Evolutionary conservation across 2,888 invertebrate genomes (phyloP).

Genomic region (Portevinia maculata): DNA sequence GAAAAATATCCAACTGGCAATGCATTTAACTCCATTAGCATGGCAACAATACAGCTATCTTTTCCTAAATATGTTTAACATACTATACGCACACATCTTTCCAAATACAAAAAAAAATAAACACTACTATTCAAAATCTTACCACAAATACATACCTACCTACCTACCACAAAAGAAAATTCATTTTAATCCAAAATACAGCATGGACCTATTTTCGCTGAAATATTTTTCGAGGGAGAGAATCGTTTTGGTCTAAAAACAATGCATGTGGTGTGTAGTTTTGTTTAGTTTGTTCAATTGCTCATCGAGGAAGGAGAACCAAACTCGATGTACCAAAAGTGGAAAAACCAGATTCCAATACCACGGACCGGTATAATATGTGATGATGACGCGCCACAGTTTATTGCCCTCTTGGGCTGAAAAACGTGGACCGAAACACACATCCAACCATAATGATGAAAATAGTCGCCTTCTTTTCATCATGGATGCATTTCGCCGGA

Average conservation of each 20-base stretch:
- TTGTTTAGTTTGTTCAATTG: constrained; percentile 12
- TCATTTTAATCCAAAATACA: constrained; percentile 12
- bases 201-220: constrained; percentile 10
- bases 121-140: too few relatives aligned
- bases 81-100: too few relatives aligned
- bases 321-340: constrained; percentile 69
- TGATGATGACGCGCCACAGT: constrained; percentile 75
- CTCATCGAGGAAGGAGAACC: constrained; percentile 43
- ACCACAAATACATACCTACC: constrained; percentile 4
- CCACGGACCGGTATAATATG: constrained; percentile 53
- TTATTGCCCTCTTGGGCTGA: constrained; percentile 78
- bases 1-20: too few relatives aligned
- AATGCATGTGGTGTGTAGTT: constrained; percentile 36
- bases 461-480: constrained; percentile 37
- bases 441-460: constrained; percentile 36
- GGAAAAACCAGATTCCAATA: constrained; percentile 71
- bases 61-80: too few relatives aligned
- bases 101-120: too few relatives aligned
- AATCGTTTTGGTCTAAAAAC: constrained; percentile 61
- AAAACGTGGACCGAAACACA: constrained; percentile 24
- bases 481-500: constrained; percentile 44
- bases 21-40: too few relatives aligned
- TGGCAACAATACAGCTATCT: too few relatives aligned
- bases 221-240: constrained; percentile 22
- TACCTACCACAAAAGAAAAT: constrained; percentile 7